These are phyloP conservation scores for Hypomesus transpacificus DNA, from an alignment of 2,113 vertebrate genomes.

Conservation along the genomic window DNA sequence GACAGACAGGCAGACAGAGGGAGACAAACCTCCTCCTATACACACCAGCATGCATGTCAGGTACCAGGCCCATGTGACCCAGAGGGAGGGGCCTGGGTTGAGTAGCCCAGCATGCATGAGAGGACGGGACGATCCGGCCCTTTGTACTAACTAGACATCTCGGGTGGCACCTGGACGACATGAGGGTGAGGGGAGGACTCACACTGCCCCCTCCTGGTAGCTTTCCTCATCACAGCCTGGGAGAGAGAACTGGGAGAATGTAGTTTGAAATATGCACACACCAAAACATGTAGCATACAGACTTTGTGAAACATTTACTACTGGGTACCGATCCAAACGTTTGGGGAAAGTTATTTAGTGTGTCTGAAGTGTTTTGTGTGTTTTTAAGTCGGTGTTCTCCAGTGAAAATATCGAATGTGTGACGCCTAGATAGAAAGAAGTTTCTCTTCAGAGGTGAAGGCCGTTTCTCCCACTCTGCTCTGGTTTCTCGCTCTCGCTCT, in stretches of 20 bases:
- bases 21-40: not conserved
- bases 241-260: slow-evolving; percentile 17
- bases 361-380: not conserved
- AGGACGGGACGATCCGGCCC: not conserved
- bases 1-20: not conserved
- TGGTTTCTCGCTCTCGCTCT: slow-evolving; percentile 28
- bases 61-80: too few species aligned
- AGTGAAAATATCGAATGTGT: slow-evolving; percentile 1
- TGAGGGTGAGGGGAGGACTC: too few species aligned
- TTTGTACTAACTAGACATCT: too few species aligned
- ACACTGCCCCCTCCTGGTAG: slow-evolving; percentile 5
- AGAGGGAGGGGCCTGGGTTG: not conserved
- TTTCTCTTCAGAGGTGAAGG: not conserved
- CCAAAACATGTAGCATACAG: slow-evolving; percentile 58
- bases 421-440: not conserved
- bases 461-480: not conserved
- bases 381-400: not conserved
- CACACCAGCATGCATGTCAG: not conserved
- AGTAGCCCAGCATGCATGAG: not conserved
- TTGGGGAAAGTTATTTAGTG: not conserved
- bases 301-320: slow-evolving; percentile 22
- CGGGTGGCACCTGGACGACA: too few species aligned
- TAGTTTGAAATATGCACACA: slow-evolving; percentile 36
- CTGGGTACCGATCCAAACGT: not conserved
- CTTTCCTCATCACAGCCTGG: slow-evolving; percentile 16